A percentile compares a stretch with the other conserved stretches of the same genome.
These are phyloP conservation scores for Norana najaformis DNA, from an alignment of 2,888 invertebrate species.

Conservation along the genomic window DNA sequence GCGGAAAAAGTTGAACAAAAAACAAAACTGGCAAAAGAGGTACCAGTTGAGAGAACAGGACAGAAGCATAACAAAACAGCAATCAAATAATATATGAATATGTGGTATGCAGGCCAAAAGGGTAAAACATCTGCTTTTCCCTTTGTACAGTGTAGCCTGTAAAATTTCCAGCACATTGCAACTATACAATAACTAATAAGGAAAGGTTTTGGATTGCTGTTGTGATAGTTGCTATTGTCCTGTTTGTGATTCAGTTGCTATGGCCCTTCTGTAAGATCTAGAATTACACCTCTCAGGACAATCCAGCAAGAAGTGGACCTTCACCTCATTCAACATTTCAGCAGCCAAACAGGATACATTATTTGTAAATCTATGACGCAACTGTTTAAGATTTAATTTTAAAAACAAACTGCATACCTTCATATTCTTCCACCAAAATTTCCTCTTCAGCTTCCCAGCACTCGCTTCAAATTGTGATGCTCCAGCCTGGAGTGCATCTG, in stretches of 20 bases:
- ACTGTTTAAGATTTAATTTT: neutral
- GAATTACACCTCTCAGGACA: neutral
- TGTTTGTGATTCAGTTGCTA: too few relatives aligned
- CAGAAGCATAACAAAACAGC: neutral
- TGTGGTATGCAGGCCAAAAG: neutral
- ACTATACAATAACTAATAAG: neutral
- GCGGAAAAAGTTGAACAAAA: conserved; percentile 20
- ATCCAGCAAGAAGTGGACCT: neutral
- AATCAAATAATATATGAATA: neutral
- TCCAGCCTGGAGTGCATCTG: conserved; percentile 73
- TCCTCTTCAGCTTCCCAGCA: conserved; percentile 49
- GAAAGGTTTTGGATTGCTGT: neutral
- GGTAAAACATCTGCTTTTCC: too few relatives aligned
- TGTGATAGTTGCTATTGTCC: too few relatives aligned
- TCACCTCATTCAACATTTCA: neutral
- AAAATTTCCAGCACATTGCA: neutral
- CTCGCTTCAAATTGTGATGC: conserved; percentile 49
- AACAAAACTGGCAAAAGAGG: conserved; percentile 20
- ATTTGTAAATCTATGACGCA: neutral
- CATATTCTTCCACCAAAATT: conserved; percentile 51
- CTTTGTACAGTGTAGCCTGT: neutral
- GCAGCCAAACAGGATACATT: neutral
- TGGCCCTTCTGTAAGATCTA: too few relatives aligned
- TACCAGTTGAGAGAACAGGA: neutral
- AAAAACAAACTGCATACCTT: conserved; percentile 43